phyloP scores from a whole-genome alignment of 2,888 invertebrate species.

The Pomacea canaliculata region DNA sequence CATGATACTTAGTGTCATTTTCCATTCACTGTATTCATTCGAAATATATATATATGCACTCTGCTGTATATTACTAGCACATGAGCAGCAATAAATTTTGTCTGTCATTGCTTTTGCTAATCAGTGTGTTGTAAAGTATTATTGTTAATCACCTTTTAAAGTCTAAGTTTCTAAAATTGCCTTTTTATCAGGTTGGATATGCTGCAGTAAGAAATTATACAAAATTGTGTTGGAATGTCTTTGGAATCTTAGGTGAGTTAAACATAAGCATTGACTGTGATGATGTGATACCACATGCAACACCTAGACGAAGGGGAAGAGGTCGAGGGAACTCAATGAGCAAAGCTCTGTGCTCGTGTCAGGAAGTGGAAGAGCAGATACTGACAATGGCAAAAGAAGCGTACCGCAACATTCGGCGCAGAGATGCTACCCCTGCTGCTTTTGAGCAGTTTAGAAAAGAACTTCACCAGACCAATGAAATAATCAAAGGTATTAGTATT shows the following conservation, averaged over 20 bases:
- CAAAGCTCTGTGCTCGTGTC: slow-evolving; percentile 38
- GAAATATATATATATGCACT: too few relatives aligned
- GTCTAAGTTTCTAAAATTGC: too few relatives aligned
- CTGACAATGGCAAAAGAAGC: slow-evolving; percentile 47
- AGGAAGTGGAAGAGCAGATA: slow-evolving; percentile 48
- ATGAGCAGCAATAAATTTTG: too few relatives aligned
- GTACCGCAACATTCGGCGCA: slow-evolving; percentile 39
- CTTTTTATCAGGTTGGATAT: too few relatives aligned
- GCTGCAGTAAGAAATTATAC: too few relatives aligned
- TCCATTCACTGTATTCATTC: too few relatives aligned
- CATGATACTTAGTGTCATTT: too few relatives aligned
- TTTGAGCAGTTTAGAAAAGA: slow-evolving; percentile 54
- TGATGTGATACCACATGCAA: slow-evolving; percentile 21
- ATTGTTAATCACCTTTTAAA: too few relatives aligned
- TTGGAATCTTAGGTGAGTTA: slow-evolving; percentile 40
- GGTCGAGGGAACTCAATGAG: not conserved
- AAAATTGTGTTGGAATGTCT: too few relatives aligned
- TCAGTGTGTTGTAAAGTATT: too few relatives aligned
- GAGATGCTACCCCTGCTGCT: slow-evolving; percentile 42
- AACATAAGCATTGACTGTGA: slow-evolving; percentile 48
- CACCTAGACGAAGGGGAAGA: slow-evolving; percentile 14
- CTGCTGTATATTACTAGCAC: too few relatives aligned
- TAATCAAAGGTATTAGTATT: slow-evolving; percentile 34
- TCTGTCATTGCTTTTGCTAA: too few relatives aligned
- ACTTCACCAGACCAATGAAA: slow-evolving; percentile 42